Evolutionary conservation across 2,888 invertebrate species (phyloP).

Genomic region (Halocaridina rubra): DNA sequence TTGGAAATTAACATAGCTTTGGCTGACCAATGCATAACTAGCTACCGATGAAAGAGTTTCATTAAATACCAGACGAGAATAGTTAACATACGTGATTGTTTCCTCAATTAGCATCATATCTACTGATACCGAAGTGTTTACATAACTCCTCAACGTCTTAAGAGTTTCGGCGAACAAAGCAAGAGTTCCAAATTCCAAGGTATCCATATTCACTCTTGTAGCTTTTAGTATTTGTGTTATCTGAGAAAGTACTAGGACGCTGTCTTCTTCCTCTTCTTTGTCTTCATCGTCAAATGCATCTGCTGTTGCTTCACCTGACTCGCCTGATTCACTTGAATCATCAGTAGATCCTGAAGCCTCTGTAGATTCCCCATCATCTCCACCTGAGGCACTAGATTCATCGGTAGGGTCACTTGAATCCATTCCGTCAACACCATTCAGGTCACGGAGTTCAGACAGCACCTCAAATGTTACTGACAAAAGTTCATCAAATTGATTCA

Average conservation of each 20-base stretch:
- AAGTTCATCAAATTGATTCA: neutral
- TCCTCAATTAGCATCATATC: neutral
- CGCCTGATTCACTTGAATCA: neutral
- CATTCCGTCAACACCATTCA: neutral
- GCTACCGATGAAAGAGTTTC: neutral
- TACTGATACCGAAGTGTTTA: neutral
- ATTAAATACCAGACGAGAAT: neutral
- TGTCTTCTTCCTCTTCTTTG: neutral
- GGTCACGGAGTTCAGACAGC: neutral
- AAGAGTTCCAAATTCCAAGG: neutral
- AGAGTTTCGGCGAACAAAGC: neutral
- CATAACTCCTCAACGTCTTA: neutral
- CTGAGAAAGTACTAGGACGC: neutral
- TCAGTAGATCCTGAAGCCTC: neutral
- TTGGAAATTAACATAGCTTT: neutral
- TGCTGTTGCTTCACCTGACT: neutral
- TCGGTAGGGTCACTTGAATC: neutral
- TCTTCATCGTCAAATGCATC: neutral
- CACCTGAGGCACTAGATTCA: neutral
- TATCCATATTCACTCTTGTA: neutral
- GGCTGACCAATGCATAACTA: neutral
- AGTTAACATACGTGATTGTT: neutral
- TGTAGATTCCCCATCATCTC: neutral
- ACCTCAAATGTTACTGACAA: neutral
- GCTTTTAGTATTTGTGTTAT: neutral